These are phyloP conservation scores for Microcebus lehilahytsara DNA, from an alignment of 2,113 vertebrate genomes.

Conservation along the genomic window DNA sequence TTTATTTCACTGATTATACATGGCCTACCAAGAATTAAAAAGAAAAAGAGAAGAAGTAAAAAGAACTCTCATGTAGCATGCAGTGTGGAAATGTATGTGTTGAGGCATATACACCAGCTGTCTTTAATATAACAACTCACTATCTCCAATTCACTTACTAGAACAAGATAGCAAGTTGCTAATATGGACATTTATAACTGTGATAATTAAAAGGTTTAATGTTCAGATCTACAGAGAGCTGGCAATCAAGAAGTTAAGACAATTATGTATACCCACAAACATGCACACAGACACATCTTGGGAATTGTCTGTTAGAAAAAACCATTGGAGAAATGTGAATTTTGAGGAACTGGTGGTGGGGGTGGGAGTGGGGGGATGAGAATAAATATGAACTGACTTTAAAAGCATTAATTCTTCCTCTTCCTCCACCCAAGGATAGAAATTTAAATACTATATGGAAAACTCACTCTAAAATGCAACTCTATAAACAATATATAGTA, in stretches of 20 bases:
- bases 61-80: background rate
- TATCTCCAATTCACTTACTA: background rate
- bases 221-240: background rate
- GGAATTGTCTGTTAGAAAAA: background rate
- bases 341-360: background rate
- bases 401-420: background rate
- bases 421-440: background rate
- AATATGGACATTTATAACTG: background rate
- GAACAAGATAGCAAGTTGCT: background rate
- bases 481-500: background rate
- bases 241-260: background rate
- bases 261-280: background rate
- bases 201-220: conserved; percentile 17
- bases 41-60: background rate
- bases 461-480: background rate
- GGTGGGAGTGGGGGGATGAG: background rate
- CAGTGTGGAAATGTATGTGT: background rate
- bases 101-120: background rate
- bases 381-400: background rate
- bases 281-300: background rate
- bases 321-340: background rate
- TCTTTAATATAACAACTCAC: background rate
- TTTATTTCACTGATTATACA: conserved; percentile 52
- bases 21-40: conserved; percentile 50
- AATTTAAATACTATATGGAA: background rate